Conservation (phyloP, 1,140 invertebrate species). For the Phthorimaea operculella region DNA sequence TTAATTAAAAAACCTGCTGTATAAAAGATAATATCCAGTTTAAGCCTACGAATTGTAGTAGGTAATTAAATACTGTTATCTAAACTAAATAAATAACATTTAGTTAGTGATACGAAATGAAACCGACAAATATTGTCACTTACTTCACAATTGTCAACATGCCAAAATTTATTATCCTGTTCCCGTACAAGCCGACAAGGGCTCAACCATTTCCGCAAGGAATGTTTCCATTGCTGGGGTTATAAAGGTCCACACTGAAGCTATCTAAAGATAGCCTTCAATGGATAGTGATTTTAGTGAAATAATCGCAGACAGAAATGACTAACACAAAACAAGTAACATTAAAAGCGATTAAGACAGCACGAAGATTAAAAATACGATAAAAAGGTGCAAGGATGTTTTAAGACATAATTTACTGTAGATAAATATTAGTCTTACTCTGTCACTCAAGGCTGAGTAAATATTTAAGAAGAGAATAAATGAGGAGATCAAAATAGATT, state of each 20-base stretch:
- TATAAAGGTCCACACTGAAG: too few species aligned
- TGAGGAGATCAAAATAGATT: too few species aligned
- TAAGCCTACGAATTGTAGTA: slow-evolving; percentile 37
- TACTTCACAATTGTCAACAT: slow-evolving; percentile 35
- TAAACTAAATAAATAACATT: slow-evolving; percentile 54
- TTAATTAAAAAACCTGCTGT: too few species aligned
- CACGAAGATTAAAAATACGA: not conserved
- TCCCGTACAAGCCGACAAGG: not conserved
- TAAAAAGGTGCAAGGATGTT: too few species aligned
- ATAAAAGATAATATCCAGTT: too few species aligned
- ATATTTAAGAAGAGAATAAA: too few species aligned
- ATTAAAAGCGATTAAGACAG: slow-evolving; percentile 21
- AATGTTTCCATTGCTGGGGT: too few species aligned
- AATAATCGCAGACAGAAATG: too few species aligned
- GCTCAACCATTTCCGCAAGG: not conserved
- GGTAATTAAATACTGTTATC: slow-evolving; percentile 55
- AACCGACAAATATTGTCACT: slow-evolving; percentile 41
- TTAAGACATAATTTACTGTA: too few species aligned
- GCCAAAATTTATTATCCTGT: slow-evolving; percentile 41
- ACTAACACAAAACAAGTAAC: slow-evolving; percentile 8
- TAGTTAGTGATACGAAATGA: slow-evolving; percentile 54
- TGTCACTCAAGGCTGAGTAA: too few species aligned
- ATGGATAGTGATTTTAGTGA: slow-evolving; percentile 14
- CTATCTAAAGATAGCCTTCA: slow-evolving; percentile 12
- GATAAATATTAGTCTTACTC: too few species aligned